Evolutionary conservation across 2,888 invertebrate species (phyloP), one percentile per base, ranked within the genome.

Genomic region (Heliconius ismenius): DNA sequence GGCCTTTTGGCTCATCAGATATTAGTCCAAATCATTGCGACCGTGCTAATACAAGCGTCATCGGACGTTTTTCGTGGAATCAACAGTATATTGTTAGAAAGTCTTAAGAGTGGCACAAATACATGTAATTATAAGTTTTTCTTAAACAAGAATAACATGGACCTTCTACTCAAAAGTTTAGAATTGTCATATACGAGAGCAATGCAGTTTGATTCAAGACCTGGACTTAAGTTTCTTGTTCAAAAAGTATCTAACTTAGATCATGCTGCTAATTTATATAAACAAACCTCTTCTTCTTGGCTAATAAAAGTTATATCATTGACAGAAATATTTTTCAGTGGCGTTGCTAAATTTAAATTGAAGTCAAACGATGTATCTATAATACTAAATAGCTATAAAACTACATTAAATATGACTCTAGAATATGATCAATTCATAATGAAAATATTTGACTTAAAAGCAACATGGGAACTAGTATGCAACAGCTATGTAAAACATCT

Each of bases 1-100:
- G 98, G 98, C 3, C 95, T 99, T 77, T 89, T 98, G 81, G 98
- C 98, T 9, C 98, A 98, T 89, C 98, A 98, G 92, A 97, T 98
- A 95, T 93, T 98, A 74, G 95, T 98, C 54, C 98, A 98, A 92
- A 97, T 98, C 75, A 96, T 98, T 79, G 98, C 98, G 4, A 97
- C 97, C 83, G 95, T 98, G 24, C 93, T 99, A 26, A 95, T 98
- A 63, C 97, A 98, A 85, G 96, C 97, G 4, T 95, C 95, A 1
- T 93, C 95, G 21, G 95, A 96, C 81, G 94, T 96, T 21, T 95
- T 96, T 82, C 95, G 96, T 81, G 92, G 93, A 18, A 95, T 96
- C 32, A 95, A 95, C 82, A 94, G 95, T 84, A 96, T 96, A 81
- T 90, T 96, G 67, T 89, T 95, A 67, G 95, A 95, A 39, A 87